Evolutionary conservation across 2,888 invertebrate species (phyloP).

Genomic region (Cheilosia pagana): DNA sequence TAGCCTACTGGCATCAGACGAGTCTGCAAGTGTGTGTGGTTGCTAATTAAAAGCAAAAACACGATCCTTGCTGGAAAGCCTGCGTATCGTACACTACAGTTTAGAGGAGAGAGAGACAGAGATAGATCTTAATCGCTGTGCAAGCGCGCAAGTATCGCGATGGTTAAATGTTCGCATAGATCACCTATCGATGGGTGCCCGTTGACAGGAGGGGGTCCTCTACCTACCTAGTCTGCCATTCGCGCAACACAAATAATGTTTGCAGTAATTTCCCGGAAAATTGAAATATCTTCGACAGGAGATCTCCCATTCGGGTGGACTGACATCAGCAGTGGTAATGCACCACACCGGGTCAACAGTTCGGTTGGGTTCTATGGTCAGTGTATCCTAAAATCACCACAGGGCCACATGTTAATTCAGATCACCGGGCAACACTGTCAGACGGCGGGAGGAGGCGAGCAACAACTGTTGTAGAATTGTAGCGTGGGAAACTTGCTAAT

Average conservation of each 20-base stretch:
- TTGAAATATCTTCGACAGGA: constrained; percentile 69
- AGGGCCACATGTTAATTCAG: constrained; percentile 54
- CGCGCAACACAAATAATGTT: constrained; percentile 47
- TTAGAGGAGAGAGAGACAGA: constrained; percentile 30
- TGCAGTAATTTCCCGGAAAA: constrained; percentile 68
- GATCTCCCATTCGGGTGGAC: constrained; percentile 33
- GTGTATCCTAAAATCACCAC: constrained; percentile 27
- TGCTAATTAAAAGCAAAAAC: constrained; percentile 75
- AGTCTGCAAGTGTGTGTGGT: constrained; percentile 30
- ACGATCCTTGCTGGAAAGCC: constrained; percentile 53
- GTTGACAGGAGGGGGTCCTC: constrained; percentile 37
- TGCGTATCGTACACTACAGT: constrained; percentile 66
- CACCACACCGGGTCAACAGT: constrained; percentile 71
- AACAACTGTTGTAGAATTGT: constrained; percentile 76
- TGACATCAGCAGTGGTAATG: too few relatives aligned
- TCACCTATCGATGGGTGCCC: constrained; percentile 68
- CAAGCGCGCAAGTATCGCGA: constrained; percentile 57
- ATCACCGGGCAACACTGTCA: constrained; percentile 1
- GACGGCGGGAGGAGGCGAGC: neutral
- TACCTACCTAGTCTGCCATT: neutral
- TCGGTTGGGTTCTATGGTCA: constrained; percentile 21
- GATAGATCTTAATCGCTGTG: constrained; percentile 68
- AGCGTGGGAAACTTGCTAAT: constrained; percentile 82
- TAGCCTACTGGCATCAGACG: constrained; percentile 1
- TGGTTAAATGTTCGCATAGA: constrained; percentile 74